These are phyloP conservation scores for Scolopax bukidnonensis DNA, from an alignment of 2,797 vertebrate genomes.

Conservation along the genomic window DNA sequence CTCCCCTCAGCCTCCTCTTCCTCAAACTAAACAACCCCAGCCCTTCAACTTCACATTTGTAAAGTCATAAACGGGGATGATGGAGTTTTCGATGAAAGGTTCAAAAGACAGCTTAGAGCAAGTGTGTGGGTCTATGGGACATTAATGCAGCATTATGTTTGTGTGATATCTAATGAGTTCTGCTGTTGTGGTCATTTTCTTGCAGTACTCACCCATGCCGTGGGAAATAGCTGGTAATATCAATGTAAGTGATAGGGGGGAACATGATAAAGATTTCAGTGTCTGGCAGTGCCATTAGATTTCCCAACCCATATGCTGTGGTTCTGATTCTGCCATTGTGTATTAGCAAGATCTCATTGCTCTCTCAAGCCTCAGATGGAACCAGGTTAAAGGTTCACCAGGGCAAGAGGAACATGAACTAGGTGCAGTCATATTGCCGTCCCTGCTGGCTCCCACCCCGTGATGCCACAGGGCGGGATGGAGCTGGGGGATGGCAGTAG, in stretches of 20 bases:
- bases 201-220: background rate
- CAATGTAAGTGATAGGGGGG: rapidly evolving
- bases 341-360: rapidly evolving
- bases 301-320: background rate
- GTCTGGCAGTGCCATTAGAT: background rate
- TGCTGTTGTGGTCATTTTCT: background rate
- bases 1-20: too few relatives aligned
- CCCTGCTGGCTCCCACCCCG: background rate
- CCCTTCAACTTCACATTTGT: background rate
- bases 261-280: background rate
- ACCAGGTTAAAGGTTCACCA: background rate
- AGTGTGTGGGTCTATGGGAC: background rate
- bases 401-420: background rate
- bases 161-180: background rate
- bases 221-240: background rate
- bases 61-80: background rate
- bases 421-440: background rate
- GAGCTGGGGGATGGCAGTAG: background rate
- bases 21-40: too few relatives aligned
- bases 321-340: background rate
- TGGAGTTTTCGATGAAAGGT: background rate
- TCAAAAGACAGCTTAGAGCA: background rate
- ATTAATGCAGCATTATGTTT: background rate
- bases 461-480: rapidly evolving
- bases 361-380: background rate